Percentiles rank a stretch among this genome's conserved stretches.
These are phyloP conservation scores for Aleadryas rufinucha DNA, from an alignment of 2,113 vertebrate genomes.

Conservation along the genomic window DNA sequence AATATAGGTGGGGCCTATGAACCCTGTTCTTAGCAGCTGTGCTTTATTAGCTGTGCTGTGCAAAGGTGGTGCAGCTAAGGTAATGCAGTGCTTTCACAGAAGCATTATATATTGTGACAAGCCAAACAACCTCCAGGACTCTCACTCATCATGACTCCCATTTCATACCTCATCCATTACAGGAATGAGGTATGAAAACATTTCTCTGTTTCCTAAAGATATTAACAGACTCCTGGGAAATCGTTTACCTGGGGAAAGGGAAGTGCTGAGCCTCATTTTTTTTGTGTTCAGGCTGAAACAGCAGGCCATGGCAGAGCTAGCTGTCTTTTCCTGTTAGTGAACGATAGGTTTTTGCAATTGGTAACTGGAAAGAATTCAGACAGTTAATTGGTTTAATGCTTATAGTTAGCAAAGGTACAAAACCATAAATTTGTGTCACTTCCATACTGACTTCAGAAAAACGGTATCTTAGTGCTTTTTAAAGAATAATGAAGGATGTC, in stretches of 20 bases:
- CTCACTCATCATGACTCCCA: conserved; percentile 1
- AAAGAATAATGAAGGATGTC: not conserved
- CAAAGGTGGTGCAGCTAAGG: not conserved
- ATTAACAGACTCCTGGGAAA: conserved; percentile 29
- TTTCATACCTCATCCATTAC: conserved; percentile 19
- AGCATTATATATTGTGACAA: conserved; percentile 23
- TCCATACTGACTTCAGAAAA: not conserved
- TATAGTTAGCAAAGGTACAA: not conserved
- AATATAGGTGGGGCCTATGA: conserved; percentile 3
- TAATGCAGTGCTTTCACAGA: conserved; percentile 2
- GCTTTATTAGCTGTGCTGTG: not conserved
- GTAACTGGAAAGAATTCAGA: not conserved
- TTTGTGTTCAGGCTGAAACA: not conserved
- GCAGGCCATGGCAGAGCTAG: not conserved
- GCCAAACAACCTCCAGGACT: not conserved
- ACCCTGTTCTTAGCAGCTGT: not conserved
- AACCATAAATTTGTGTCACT: not conserved
- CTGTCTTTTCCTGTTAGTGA: not conserved
- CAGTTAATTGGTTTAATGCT: not conserved
- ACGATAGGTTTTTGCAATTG: not conserved
- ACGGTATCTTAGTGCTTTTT: not conserved
- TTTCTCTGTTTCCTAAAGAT: conserved; percentile 33
- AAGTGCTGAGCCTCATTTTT: not conserved
- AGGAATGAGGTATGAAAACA: conserved; percentile 15
- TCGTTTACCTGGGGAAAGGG: not conserved